Base-by-base conservation (phyloP, 2,113 vertebrate genomes). In the Nycticebus coucang region DNA sequence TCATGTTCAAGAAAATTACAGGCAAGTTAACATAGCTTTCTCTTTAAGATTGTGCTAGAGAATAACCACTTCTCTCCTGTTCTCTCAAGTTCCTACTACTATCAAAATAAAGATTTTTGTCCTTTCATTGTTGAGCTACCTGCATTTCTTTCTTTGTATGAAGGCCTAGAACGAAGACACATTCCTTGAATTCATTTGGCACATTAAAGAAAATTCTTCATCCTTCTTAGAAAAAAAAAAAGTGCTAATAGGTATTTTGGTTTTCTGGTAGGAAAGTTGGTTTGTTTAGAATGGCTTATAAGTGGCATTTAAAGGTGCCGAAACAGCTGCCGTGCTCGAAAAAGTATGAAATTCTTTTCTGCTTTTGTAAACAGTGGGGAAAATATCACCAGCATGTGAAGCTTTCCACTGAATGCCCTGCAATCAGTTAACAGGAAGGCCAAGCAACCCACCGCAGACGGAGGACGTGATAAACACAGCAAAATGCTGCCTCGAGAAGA, bases 341-440 rank as follows among this genome's bases (percentile, higher is more conserved):
- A 96, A 91, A 64, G 89, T 97, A 93, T 97, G 96, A 96, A 95
- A 96, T 97, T 97, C 93, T 94, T 95, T 96, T 92, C 96, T 94
- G 95, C 95, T 96, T 97, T 94, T 96, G 93, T 94, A 95, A 97
- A 97, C 71, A 96, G 89, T 62, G 78, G 83, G 84, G 95, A 96
- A 97, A 95, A 96, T 93, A 94, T 93, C 94, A 50, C 19, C 0
- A 11, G 79, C 59, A 80, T 87, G 72, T 41, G 33, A 91, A 94
- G 84, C 84, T 95, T 91, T 93, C 85, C 79, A 30, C 87, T 22
- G 77, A 95, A 75, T 24, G 71, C 50, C 64, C 84, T 17, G 50
- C 35, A 53, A 77, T 87, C 92, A 64, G 79, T 62, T 30, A 2
- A 64, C 71, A 33, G 19, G 66, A 89, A 19, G 12, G 59, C 37